Evolutionary conservation across 1,140 invertebrate species (phyloP).

Genomic region (Drosophila novamexicana): DNA sequence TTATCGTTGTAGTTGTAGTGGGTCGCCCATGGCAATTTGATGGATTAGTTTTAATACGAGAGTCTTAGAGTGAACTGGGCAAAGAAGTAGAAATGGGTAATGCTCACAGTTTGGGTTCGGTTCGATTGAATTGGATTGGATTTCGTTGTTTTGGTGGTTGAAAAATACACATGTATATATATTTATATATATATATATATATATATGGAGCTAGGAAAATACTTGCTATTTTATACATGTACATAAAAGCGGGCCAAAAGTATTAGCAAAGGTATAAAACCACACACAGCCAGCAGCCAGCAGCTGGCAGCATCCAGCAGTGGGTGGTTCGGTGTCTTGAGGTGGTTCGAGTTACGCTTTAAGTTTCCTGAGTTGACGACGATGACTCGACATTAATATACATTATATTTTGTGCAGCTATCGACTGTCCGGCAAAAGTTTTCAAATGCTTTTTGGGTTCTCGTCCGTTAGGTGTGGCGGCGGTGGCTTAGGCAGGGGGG

Average conservation of each 20-base stretch:
- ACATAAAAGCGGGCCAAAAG: conserved; percentile 43
- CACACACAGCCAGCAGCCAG: conserved; percentile 46
- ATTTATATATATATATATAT: conserved; percentile 19
- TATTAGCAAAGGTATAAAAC: conserved; percentile 74
- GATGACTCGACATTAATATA: conserved; percentile 78
- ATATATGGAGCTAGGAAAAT: conserved; percentile 12
- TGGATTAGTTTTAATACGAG: conserved; percentile 77
- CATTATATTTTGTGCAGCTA: conserved; percentile 73
- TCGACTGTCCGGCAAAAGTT: conserved; percentile 71
- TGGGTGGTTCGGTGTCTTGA: conserved; percentile 16
- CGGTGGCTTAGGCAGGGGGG: neutral
- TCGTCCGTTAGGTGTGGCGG: neutral
- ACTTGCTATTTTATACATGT: conserved; percentile 16
- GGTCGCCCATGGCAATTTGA: conserved; percentile 72
- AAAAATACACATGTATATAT: conserved; percentile 42
- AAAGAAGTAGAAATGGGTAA: conserved; percentile 64
- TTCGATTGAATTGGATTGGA: conserved; percentile 29
- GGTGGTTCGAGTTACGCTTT: conserved; percentile 33
- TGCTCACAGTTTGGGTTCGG: conserved; percentile 50
- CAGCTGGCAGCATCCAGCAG: neutral
- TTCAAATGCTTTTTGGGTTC: conserved; percentile 56
- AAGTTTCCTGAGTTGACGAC: conserved; percentile 44
- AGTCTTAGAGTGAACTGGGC: conserved; percentile 23
- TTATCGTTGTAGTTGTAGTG: conserved; percentile 62
- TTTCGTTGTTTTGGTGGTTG: conserved; percentile 58